Base-by-base conservation (phyloP, 2,888 invertebrate species). In the Chymomyza caudatula region DNA sequence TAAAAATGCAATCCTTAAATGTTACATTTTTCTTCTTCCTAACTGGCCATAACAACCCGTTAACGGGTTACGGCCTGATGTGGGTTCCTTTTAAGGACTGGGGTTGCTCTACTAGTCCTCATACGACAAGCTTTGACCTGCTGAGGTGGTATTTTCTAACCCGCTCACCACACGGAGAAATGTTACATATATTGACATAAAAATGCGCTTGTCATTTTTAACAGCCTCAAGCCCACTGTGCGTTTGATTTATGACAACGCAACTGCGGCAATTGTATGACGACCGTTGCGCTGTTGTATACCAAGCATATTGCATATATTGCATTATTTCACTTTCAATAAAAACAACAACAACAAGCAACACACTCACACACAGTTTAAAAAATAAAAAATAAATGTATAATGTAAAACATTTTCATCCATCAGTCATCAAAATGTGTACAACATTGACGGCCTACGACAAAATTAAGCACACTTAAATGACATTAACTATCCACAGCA, bases 301-400 rank as follows among this genome's bases (percentile, higher is more conserved):
- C 11, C 11, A 37, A 11, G 11, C 11, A 37, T 11, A 42, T 53
- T 52, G 63, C 49, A 62, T 60, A 66, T 65, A 69, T 72, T 62
- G 67, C 55, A 69, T 71, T 77, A 69, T 74, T 80, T 69, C 69
- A 78, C 78, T 78, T 80, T 78, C 81, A 78, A 57, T 6, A 23
- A 6, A 5, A 37, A 60, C 29, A 52, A 60, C 37, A 60, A 51
- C 42, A 42, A 47, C 5, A 44, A 54, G n/a, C 13, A 29, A 25
- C 44, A 25, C 25, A 19, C 37, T n/a, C 29, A 52, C 4, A 44
- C 52, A 17, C 44, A 53, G 17, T 25, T 11, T 52, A 66, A 65
- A 15, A 59, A 58, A 44, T 58, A 65, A 65, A 65, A 66, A 3
- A 25, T 25, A 25, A 25, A 66, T 59, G 37, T 55, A n/a, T 25